These are phyloP conservation scores for Centropus bengalensis DNA, from an alignment of 2,113 vertebrate genomes.

Conservation along the genomic window DNA sequence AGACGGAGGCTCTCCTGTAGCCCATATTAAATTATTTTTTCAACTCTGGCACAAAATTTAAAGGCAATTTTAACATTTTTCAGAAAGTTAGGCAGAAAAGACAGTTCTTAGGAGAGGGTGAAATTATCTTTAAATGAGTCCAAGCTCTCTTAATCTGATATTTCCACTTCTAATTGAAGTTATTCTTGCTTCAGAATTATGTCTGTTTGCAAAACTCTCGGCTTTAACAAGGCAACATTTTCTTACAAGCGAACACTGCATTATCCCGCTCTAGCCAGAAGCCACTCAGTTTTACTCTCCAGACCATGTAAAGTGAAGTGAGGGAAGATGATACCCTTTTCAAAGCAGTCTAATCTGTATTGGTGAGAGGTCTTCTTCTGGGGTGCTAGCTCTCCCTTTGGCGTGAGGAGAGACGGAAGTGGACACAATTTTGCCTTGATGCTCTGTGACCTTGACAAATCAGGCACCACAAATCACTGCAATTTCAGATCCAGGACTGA, in stretches of 20 bases:
- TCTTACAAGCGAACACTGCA: background rate
- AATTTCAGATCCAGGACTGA: background rate
- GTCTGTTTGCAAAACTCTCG: background rate
- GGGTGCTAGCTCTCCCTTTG: background rate
- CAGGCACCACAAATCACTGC: background rate
- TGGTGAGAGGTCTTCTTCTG: background rate
- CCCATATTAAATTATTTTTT: background rate
- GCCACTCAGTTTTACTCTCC: background rate
- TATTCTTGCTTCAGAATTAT: background rate
- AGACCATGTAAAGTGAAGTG: background rate
- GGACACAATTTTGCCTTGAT: background rate
- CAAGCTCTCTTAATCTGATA: background rate
- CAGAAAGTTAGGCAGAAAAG: background rate
- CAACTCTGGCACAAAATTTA: background rate
- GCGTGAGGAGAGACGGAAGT: background rate
- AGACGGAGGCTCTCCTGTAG: background rate
- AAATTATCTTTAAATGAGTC: background rate
- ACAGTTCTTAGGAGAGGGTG: background rate
- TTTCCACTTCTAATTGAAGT: background rate
- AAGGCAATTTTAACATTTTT: background rate
- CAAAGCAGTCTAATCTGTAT: background rate
- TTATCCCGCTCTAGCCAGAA: background rate
- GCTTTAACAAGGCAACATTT: background rate
- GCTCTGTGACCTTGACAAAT: slow-evolving; percentile 11
- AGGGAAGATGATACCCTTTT: background rate